Percentiles rank a stretch among this genome's conserved stretches.
Evolutionary conservation across 2,797 vertebrate species (phyloP).

Genomic region (Periparus ater): DNA sequence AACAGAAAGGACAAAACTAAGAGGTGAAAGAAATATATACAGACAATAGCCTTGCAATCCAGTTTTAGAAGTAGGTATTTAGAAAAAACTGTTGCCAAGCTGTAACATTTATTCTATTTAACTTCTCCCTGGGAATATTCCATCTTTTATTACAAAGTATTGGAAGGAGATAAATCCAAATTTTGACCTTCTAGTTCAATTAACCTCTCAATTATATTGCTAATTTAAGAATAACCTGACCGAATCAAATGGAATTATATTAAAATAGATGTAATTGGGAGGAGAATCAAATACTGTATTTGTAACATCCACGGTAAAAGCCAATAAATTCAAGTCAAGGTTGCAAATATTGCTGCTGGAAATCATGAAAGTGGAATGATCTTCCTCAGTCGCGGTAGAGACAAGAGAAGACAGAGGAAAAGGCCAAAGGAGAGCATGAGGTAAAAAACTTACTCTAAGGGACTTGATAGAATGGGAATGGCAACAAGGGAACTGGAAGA

Average conservation of each 20-base stretch:
- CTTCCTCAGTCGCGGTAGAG: not conserved
- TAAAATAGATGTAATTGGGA: not conserved
- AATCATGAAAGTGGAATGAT: not conserved
- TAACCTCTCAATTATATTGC: not conserved
- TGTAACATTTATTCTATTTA: not conserved
- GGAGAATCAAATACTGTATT: not conserved
- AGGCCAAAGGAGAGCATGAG: not conserved
- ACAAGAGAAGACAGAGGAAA: not conserved
- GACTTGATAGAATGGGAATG: constrained; percentile 4
- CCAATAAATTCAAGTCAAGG: not conserved
- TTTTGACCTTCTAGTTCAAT: not conserved
- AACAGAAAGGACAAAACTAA: not conserved
- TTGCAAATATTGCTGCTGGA: not conserved
- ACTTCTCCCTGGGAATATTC: not conserved
- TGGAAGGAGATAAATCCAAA: not conserved
- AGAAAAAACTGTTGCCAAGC: not conserved
- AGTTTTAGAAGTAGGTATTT: not conserved
- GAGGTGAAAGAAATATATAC: not conserved
- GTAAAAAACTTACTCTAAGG: not conserved
- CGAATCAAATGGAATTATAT: not conserved
- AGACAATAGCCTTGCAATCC: not conserved
- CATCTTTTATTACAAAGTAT: not conserved
- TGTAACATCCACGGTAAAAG: not conserved
- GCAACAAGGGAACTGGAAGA: constrained; percentile 8
- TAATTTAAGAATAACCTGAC: not conserved